Percentiles rank a stretch among this genome's conserved stretches.
Evolutionary conservation across 2,797 vertebrate species (phyloP).

Genomic region (Silurus aristotelis): DNA sequence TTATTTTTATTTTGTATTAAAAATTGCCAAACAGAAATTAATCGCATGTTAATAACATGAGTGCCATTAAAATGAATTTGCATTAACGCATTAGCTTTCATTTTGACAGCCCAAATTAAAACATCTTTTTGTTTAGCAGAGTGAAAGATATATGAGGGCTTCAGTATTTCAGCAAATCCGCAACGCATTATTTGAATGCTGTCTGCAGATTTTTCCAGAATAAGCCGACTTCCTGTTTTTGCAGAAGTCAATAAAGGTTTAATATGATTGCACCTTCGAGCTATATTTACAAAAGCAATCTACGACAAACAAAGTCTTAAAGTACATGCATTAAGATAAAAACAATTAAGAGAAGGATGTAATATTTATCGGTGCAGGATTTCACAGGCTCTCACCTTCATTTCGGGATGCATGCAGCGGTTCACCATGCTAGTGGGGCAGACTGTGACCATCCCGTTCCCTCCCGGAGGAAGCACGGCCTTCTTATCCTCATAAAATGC

Average conservation of each 20-base stretch:
- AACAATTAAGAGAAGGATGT: neutral
- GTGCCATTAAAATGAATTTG: no score
- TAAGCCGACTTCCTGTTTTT: neutral
- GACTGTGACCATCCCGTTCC: slow-evolving; percentile 76
- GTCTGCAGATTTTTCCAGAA: neutral
- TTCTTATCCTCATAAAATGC: slow-evolving; percentile 99
- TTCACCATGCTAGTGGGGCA: slow-evolving; percentile 88
- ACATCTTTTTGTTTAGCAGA: neutral
- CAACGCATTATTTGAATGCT: neutral
- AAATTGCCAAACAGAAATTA: no score
- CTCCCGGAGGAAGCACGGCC: slow-evolving; percentile 82
- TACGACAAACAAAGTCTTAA: neutral
- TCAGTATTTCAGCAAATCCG: neutral
- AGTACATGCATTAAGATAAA: neutral
- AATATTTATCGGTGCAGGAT: neutral
- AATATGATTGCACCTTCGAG: neutral
- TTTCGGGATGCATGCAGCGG: slow-evolving; percentile 96
- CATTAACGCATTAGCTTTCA: no score
- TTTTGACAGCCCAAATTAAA: neutral
- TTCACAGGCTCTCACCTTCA: slow-evolving; percentile 82
- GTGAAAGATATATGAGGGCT: neutral
- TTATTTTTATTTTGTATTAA: no score
- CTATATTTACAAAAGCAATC: neutral
- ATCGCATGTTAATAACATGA: no score
- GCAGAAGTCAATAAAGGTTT: neutral